Evolutionary conservation across 2,888 invertebrate species (phyloP), one percentile per base, ranked within the genome.

Genomic region (Cheilosia grossa): DNA sequence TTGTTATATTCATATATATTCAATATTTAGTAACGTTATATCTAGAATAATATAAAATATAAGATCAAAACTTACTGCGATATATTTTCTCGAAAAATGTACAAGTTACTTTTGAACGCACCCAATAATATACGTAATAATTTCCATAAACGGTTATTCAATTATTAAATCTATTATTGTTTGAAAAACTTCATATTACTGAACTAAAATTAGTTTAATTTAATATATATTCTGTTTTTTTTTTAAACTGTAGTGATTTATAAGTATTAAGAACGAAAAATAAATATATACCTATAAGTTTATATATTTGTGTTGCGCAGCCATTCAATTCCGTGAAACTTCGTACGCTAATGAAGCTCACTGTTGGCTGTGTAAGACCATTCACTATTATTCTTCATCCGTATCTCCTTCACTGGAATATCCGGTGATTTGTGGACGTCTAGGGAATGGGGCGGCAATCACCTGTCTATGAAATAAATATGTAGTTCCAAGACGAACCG

Each of bases 401-500:
- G 97, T 96, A 85, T 92, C 98, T 53, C 97, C 96, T 90, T 97
- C 98, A 92, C 97, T 97, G 89, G 96, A 97, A 93, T 92, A 92
- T 80, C 91, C 91, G 40, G 90, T 91, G 78, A 90, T 89, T 81
- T 91, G 91, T 61, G 91, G 91, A 69, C 91, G 94, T 89, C 95
- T 93, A 83, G 94, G 93, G 91, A 94, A 95, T 42, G 95, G 95
- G 0, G 95, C 95, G 87, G 94, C 94, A 87, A 94, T 94, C 92
- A 95, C 95, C 92, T 96, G 96, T 88, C 96, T 96, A 92, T 58
- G 91, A 82, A 66, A 75, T 79, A 67, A 69, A 82, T 6, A 61
- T 69, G 73, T 83, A 82, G 77, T 77, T 82, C 19, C 59, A 54
- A 75, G 59, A 40, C 30, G 5, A 21, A 15, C 15, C 10, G 9